Base-by-base conservation (phyloP, 2,113 vertebrate species). In the Nerophis ophidion region DNA sequence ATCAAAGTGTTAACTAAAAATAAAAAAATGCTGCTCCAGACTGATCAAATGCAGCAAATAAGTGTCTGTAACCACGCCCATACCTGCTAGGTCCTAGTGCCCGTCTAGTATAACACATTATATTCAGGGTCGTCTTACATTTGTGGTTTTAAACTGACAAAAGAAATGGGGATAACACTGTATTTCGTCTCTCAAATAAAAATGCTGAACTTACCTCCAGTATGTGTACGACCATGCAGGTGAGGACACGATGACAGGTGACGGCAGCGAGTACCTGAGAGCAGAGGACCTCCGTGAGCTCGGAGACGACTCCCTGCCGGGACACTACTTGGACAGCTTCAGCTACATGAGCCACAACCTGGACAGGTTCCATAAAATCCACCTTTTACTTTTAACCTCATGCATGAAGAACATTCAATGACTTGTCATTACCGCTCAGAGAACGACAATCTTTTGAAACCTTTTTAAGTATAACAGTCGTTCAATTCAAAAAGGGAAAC, bases 211-310 rank as follows among this genome's bases (percentile, higher is more conserved):
- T 44, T 49, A 48, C 60, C 12, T 48, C 19, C 59, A 57, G 17
- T 53, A 7, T 66, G 2, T 58, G 7, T 76, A 8, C 26, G 26
- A 26, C 66, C 60, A 72, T 71, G 14, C 79, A 98, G 96, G 95
- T 66, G 96, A 99, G 67, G 96, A 99, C 82, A 96, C 95, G 0
- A 95, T 98, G 95, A 98, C 95, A 1, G 96, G 96, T 6, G 96
- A 99, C 70, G 95, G 95, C 19, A 94, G 93, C 36, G 96, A 98
- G 66, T 99, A 99, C 71, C 91, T 99, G 0, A 89, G 96, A 78
- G 91, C 94, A 0, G 96, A 99, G 79, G 96, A 99, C 60, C 87
- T 99, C n/a, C 87, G 91, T 72, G 96, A 99, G 65, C 89, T 99
- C 14, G 96, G 96, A 7, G 96, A 99, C 53, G 96, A 98, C 84